Conservation (phyloP, 2,888 invertebrate genomes). For the Sisyra nigra region DNA sequence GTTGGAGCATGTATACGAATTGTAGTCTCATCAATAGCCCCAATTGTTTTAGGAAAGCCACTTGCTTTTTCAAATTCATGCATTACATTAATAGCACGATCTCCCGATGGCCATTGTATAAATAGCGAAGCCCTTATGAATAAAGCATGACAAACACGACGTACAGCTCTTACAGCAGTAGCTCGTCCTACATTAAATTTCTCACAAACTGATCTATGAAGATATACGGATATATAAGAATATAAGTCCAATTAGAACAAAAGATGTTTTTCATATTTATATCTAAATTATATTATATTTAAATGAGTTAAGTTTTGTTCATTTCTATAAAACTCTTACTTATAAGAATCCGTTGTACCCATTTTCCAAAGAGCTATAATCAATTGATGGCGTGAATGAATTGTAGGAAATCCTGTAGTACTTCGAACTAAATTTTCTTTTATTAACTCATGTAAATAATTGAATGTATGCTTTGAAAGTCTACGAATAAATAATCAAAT, state of each 20-base stretch:
- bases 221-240: neutral
- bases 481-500: neutral
- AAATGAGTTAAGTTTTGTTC: neutral
- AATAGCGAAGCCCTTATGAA: constrained; percentile 10
- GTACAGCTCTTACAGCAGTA: constrained; percentile 13
- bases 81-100: constrained; percentile 5
- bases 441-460: constrained; percentile 4
- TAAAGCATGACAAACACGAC: constrained; percentile 12
- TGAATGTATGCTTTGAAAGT: constrained; percentile 5
- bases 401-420: constrained; percentile 9
- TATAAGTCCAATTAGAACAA: too few relatives aligned
- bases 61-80: constrained; percentile 1
- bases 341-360: constrained; percentile 13
- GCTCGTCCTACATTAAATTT: constrained; percentile 14
- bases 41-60: constrained; percentile 9
- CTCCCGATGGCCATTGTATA: constrained; percentile 14
- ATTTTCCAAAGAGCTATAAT: constrained; percentile 12
- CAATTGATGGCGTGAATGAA: constrained; percentile 9
- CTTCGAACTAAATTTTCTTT: constrained; percentile 2
- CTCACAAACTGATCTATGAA: constrained; percentile 14
- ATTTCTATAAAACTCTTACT: constrained; percentile 8
- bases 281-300: neutral
- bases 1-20: constrained; percentile 6
- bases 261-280: neutral
- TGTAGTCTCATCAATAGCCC: constrained; percentile 11